phyloP scores from a whole-genome alignment of 2,113 vertebrate species.

The Hemiprocne comata region DNA sequence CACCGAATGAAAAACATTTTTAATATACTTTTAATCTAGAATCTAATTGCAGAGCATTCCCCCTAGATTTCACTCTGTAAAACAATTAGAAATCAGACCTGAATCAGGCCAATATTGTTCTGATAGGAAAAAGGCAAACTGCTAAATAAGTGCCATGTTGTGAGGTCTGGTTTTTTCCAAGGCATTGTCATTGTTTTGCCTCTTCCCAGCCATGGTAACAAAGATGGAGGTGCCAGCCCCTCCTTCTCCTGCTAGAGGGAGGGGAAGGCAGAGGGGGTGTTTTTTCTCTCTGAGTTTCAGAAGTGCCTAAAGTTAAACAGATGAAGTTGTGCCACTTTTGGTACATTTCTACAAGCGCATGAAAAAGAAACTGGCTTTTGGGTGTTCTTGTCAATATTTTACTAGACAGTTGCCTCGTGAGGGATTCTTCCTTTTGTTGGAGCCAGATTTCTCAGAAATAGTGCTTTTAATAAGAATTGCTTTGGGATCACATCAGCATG shows the following conservation, averaged over 20 bases:
- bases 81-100: background rate
- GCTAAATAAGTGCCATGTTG: background rate
- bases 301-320: background rate
- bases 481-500: constrained; percentile 1
- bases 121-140: background rate
- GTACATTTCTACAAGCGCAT: background rate
- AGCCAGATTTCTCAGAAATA: background rate
- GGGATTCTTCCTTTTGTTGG: background rate
- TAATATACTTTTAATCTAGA: background rate
- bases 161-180: background rate
- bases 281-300: background rate
- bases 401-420: background rate
- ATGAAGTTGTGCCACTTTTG: background rate
- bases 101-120: background rate
- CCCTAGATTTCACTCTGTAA: background rate
- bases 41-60: background rate
- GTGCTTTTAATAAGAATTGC: constrained; percentile 3
- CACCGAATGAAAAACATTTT: background rate
- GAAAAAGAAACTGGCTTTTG: background rate
- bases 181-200: background rate
- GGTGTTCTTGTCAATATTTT: constrained; percentile 53
- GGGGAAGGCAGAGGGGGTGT: background rate
- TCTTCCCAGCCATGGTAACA: background rate
- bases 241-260: background rate
- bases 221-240: background rate